Evolutionary conservation across 2,888 invertebrate genomes (phyloP).

Genomic region (Pelosia muscerda): DNA sequence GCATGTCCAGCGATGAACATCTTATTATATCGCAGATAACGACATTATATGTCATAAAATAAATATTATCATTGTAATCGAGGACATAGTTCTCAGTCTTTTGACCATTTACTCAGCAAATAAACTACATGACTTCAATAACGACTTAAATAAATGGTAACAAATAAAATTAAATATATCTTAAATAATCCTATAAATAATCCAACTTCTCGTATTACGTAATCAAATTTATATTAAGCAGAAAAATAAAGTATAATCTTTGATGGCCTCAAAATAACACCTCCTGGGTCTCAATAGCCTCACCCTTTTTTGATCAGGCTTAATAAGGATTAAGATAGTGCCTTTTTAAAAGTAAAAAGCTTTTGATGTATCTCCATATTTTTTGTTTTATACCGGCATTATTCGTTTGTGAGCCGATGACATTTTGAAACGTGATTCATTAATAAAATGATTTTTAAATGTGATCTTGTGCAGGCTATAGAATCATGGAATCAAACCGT

Average conservation of each 20-base stretch:
- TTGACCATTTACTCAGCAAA: neutral
- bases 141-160: neutral
- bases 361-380: conserved; percentile 78
- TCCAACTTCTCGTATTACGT: conserved; percentile 77
- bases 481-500: conserved; percentile 14
- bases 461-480: conserved; percentile 24
- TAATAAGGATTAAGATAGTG: conserved; percentile 85
- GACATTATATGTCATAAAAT: neutral
- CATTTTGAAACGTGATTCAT: conserved; percentile 48
- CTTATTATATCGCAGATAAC: neutral
- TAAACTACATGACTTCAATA: neutral
- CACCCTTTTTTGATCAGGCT: conserved; percentile 77
- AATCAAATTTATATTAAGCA: conserved; percentile 58
- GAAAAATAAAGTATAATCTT: conserved; percentile 73
- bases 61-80: neutral
- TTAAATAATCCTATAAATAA: conserved; percentile 62
- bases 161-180: conserved; percentile 22
- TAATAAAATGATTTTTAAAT: conserved; percentile 42
- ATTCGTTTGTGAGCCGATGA: conserved; percentile 59
- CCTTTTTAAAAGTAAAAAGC: conserved; percentile 82
- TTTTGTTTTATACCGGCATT: conserved; percentile 58
- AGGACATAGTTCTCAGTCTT: neutral
- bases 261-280: conserved; percentile 81
- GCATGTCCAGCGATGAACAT: neutral
- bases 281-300: conserved; percentile 74